Evolutionary conservation across 2,113 vertebrate genomes (phyloP), one percentile per base, ranked within the genome.

Genomic region (Synodontis membranacea): DNA sequence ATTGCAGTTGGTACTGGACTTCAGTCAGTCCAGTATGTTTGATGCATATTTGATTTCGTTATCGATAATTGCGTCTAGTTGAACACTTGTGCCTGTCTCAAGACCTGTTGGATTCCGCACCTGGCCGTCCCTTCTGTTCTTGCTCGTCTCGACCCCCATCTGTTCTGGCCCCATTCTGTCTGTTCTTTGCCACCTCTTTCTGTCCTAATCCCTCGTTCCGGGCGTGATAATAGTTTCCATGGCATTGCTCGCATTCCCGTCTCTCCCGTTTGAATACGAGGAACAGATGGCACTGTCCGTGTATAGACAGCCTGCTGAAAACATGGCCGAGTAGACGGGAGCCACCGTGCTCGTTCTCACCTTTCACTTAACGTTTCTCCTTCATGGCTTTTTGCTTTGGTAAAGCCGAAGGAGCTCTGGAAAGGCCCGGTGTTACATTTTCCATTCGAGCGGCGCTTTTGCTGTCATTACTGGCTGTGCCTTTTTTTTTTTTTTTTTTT

Each of bases 211-310:
- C 84, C 54, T 44, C 66, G 80, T 88, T 86, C 83, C 52, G 54
- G 28, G 76, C 34, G 54, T 84, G 80, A 86, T 87, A 86, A 87
- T 87, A 82, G 85, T 88, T 90, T 83, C 82, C 74, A 84, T 85
- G 79, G 58, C 78, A 60, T 83, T 81, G 58, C 58, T 76, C 72
- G 68, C 62, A 37, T 78, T 87, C 60, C 50, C 56, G 11, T 56
- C 52, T 81, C 74, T 84, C 84, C 42, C 19, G 60, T 87, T 52
- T 72, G 56, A 83, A 58, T 84, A 88, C 66, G 83, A 89, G 78
- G 86, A 88, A 82, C 89, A 90, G 89, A 89, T 89, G 88, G 88
- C 85, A 80, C 10, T 15, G 75, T 75, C 15, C 39, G 82, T 81
- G 85, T 81, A 88, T 89, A 74, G 89, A 56, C 23, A 52, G 44